phyloP scores from a whole-genome alignment of 1,140 invertebrate species.

The Brachystomella parvula region DNA sequence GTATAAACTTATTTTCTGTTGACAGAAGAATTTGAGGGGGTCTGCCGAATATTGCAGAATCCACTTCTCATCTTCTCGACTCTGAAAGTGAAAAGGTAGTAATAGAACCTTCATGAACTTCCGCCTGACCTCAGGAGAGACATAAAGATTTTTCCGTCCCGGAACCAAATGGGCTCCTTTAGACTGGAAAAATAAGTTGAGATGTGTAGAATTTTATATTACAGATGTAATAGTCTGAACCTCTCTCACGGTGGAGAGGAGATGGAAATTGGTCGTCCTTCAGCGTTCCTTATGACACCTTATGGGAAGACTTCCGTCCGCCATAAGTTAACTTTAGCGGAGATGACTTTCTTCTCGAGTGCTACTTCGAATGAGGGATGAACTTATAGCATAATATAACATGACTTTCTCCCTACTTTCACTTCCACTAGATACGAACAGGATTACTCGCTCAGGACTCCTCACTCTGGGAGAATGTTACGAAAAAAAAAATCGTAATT shows the following conservation, averaged over 20 bases:
- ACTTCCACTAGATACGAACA: too few relatives aligned
- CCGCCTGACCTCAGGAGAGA: conserved; percentile 16
- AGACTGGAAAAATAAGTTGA: background rate
- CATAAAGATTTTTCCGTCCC: conserved; percentile 24
- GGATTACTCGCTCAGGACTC: too few relatives aligned
- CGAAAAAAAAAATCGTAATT: background rate
- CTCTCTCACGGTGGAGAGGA: background rate
- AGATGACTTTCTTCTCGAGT: conserved; percentile 4
- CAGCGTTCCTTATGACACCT: background rate
- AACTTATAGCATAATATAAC: too few relatives aligned
- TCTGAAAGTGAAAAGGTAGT: too few relatives aligned
- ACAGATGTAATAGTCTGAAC: background rate
- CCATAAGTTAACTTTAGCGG: conserved; percentile 3
- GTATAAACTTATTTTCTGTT: background rate
- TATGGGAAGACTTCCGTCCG: background rate
- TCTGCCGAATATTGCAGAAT: too few relatives aligned
- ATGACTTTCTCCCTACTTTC: too few relatives aligned
- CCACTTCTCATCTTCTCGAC: background rate
- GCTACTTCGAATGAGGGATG: background rate
- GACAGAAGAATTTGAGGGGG: background rate
- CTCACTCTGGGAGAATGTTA: background rate
- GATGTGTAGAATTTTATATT: conserved; percentile 1
- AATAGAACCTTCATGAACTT: too few relatives aligned
- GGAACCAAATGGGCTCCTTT: conserved; percentile 25
- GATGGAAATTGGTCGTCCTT: conserved; percentile 4